Percentiles rank a stretch among this genome's conserved stretches.
Evolutionary conservation across 2,888 invertebrate genomes (phyloP).

Genomic region (Troides oblongomaculatus): DNA sequence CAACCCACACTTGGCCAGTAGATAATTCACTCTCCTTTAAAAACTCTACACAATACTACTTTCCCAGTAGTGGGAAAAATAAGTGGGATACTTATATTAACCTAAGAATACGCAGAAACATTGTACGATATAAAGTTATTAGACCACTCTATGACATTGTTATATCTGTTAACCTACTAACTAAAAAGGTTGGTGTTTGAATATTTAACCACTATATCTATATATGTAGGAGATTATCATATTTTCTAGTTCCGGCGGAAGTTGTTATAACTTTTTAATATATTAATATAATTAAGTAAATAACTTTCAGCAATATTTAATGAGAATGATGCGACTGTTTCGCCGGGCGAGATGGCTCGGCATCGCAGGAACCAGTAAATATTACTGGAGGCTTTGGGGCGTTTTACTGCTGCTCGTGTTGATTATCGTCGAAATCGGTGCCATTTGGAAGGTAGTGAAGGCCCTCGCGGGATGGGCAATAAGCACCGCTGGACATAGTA

Average conservation of each 20-base stretch:
- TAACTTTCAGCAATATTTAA: constrained; percentile 48
- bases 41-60: no score
- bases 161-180: not conserved
- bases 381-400: constrained; percentile 49
- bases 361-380: constrained; percentile 42
- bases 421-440: constrained; percentile 41
- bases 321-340: constrained; percentile 47
- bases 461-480: constrained; percentile 54
- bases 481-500: constrained; percentile 51
- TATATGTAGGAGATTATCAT: not conserved
- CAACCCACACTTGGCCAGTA: no score
- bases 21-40: no score
- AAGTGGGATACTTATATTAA: no score
- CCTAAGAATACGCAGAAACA: no score
- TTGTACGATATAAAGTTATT: no score
- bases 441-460: constrained; percentile 57
- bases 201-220: not conserved
- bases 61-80: no score
- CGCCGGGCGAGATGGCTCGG: constrained; percentile 50
- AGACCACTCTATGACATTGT: no score
- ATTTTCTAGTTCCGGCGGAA: not conserved
- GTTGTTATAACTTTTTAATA: not conserved
- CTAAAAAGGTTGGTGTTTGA: not conserved
- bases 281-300: not conserved
- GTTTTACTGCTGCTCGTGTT: constrained; percentile 40